These are phyloP conservation scores for Mycogona germanica DNA, from an alignment of 2,888 invertebrate genomes.

Conservation along the genomic window DNA sequence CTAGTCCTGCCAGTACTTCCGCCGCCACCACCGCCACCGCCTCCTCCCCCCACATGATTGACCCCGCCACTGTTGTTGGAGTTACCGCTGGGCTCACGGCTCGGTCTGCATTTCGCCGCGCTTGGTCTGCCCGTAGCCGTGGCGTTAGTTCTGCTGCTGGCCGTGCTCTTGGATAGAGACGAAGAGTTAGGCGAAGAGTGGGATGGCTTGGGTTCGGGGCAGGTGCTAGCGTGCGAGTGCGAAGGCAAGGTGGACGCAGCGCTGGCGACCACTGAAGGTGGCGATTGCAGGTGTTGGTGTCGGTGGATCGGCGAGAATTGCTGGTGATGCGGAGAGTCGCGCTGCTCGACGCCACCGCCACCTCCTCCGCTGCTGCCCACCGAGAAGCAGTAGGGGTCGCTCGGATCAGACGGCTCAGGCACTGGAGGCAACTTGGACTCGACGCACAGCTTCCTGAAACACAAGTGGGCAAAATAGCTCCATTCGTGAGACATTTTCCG, in stretches of 20 bases:
- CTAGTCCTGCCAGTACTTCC: too few species aligned
- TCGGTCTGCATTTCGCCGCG: too few species aligned
- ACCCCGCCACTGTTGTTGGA: too few species aligned
- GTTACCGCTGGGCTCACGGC: too few species aligned
- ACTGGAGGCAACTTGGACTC: slow-evolving; percentile 22
- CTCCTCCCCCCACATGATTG: too few species aligned
- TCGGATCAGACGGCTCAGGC: slow-evolving; percentile 22
- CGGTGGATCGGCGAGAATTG: not conserved
- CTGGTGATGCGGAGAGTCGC: not conserved
- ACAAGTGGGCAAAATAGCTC: slow-evolving; percentile 1
- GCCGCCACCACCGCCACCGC: too few species aligned
- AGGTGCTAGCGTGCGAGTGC: too few species aligned
- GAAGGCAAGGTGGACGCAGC: not conserved
- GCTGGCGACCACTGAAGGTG: not conserved
- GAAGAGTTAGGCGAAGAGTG: not conserved
- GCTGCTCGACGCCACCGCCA: not conserved
- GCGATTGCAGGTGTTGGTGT: not conserved
- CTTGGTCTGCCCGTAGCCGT: too few species aligned
- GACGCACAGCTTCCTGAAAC: slow-evolving; percentile 21
- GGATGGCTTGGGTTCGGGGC: too few species aligned
- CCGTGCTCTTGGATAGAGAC: not conserved
- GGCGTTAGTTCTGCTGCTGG: too few species aligned
- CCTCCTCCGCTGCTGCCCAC: too few species aligned
- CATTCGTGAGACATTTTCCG: too few species aligned
- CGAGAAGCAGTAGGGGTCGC: slow-evolving; percentile 21